A percentile compares a stretch with the other conserved stretches of the same genome.
Conservation (phyloP, 2,888 invertebrate genomes). For the Polydrusus cervinus region DNA sequence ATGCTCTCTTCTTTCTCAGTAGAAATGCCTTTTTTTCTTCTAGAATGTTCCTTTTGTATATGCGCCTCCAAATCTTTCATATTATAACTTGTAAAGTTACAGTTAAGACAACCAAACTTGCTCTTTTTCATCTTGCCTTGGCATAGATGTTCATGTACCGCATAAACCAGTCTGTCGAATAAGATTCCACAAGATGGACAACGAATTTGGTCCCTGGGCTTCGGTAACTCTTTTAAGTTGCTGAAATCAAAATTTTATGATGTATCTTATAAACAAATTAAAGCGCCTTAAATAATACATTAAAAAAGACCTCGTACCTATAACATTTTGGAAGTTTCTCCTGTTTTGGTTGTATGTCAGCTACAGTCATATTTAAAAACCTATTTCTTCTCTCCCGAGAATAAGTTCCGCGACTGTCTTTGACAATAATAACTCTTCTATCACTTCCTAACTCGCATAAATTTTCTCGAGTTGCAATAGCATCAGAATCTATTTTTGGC, state of each 20-base stretch:
- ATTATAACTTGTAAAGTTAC: conserved; percentile 64
- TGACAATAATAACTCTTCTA: conserved; percentile 39
- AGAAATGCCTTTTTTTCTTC: conserved; percentile 22
- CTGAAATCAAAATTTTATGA: conserved; percentile 26
- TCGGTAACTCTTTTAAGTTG: conserved; percentile 58
- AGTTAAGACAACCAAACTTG: conserved; percentile 65
- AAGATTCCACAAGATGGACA: conserved; percentile 65
- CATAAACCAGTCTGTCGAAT: conserved; percentile 61
- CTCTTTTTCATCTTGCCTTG: conserved; percentile 58
- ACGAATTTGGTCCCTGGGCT: conserved; percentile 65
- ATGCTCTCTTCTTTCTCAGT: background rate
- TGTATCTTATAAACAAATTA: background rate
- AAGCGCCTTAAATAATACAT: background rate
- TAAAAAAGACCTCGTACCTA: conserved; percentile 23
- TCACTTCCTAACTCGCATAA: conserved; percentile 28
- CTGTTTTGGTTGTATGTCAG: conserved; percentile 58
- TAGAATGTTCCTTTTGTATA: conserved; percentile 57
- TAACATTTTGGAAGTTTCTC: conserved; percentile 30
- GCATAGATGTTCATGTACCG: conserved; percentile 62
- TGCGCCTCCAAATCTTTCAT: conserved; percentile 64
- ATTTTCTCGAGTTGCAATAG: conserved; percentile 18
- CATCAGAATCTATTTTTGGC: conserved; percentile 37
- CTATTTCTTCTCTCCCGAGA: conserved; percentile 60
- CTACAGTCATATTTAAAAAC: conserved; percentile 64
- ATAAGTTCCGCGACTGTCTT: conserved; percentile 15